Evolutionary conservation across 2,113 vertebrate species (phyloP).

Genomic region (Limanda limanda): DNA sequence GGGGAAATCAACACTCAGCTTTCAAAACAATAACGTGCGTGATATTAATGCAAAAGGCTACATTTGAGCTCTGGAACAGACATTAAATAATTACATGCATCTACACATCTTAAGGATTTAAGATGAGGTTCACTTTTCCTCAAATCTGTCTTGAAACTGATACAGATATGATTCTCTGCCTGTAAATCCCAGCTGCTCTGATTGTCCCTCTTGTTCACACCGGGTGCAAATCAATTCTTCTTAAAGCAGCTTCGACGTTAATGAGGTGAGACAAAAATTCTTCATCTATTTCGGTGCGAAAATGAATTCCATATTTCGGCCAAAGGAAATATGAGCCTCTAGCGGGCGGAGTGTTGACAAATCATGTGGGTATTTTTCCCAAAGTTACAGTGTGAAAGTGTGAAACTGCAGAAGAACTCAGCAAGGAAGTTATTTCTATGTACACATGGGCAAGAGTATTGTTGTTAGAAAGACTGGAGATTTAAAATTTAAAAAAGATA

Average conservation of each 20-base stretch:
- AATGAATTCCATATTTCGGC: neutral
- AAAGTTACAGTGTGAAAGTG: neutral
- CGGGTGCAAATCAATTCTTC: neutral
- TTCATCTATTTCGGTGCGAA: neutral
- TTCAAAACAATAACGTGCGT: slow-evolving; percentile 1
- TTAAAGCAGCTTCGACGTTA: neutral
- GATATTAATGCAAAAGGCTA: neutral
- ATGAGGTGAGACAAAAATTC: neutral
- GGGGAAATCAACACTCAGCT: slow-evolving; percentile 19
- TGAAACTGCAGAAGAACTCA: neutral
- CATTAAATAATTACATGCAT: neutral
- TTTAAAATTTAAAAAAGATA: no score
- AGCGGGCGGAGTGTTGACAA: neutral
- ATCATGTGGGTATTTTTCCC: neutral
- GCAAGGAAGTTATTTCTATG: neutral
- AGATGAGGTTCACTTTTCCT: neutral
- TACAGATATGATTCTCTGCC: neutral
- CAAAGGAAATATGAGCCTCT: neutral
- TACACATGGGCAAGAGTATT: no score
- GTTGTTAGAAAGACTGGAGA: no score
- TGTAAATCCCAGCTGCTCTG: neutral
- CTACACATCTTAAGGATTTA: neutral
- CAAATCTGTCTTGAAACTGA: neutral
- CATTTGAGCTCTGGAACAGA: neutral
- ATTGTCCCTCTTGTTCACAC: neutral